These are phyloP conservation scores for Abramis brama DNA, from an alignment of 2,113 vertebrate genomes.

Conservation along the genomic window DNA sequence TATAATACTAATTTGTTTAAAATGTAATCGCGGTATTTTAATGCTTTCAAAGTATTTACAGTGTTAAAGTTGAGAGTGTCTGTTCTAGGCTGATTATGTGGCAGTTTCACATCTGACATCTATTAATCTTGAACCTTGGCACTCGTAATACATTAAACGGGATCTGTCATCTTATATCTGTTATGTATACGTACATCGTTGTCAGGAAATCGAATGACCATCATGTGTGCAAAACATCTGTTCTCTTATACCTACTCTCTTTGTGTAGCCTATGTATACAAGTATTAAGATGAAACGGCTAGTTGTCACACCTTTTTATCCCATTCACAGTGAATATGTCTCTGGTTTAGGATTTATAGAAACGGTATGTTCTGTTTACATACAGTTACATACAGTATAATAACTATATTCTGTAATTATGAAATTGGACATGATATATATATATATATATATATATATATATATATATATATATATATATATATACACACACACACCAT, in stretches of 20 bases:
- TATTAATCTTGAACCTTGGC: not conserved
- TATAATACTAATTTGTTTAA: not conserved
- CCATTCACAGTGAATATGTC: not conserved
- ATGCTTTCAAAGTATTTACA: not conserved
- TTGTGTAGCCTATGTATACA: not conserved
- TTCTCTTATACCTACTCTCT: not conserved
- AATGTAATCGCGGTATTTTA: not conserved
- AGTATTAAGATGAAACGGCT: not conserved
- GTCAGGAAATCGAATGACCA: not conserved
- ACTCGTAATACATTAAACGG: not conserved
- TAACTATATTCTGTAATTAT: not conserved
- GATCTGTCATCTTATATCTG: not conserved
- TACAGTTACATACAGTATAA: not conserved
- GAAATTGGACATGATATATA: not conserved
- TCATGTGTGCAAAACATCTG: not conserved
- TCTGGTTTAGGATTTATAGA: not conserved
- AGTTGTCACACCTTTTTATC: not conserved
- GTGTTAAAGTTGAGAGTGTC: not conserved
- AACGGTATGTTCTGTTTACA: not conserved
- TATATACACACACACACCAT: no score
- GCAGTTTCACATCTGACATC: not conserved
- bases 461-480: not conserved
- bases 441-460: not conserved
- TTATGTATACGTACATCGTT: not conserved
- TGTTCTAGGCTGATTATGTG: slow-evolving; percentile 3